A percentile compares a stretch with the other conserved stretches of the same genome.
phyloP scores from a whole-genome alignment of 1,140 invertebrate genomes.

The Antheraea mylitta region DNA sequence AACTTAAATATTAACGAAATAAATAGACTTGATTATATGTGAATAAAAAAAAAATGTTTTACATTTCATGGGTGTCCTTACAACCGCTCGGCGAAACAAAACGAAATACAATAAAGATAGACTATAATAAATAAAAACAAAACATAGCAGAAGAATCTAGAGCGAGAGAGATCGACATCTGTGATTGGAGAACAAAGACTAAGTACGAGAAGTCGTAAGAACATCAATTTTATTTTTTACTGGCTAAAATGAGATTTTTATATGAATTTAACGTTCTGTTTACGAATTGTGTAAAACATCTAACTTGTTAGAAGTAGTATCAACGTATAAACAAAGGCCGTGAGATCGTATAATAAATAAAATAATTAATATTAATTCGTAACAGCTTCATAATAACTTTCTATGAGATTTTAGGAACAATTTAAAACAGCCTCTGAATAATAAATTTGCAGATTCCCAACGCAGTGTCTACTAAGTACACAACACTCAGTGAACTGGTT shows the following conservation, averaged over 20 bases:
- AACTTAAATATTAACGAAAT: conserved; percentile 76
- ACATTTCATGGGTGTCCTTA: conserved; percentile 20
- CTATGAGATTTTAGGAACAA: conserved; percentile 3
- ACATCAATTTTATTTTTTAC: conserved; percentile 35
- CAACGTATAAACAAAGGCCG: conserved; percentile 2
- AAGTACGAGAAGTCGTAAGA: conserved; percentile 35
- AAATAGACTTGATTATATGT: conserved; percentile 48
- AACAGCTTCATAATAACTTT: conserved; percentile 4
- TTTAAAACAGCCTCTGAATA: conserved; percentile 3
- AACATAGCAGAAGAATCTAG: neutral
- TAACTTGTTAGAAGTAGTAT: neutral
- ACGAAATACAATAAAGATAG: conserved; percentile 3
- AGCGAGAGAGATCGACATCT: conserved; percentile 7
- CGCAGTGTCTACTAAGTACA: conserved; percentile 1
- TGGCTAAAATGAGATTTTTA: conserved; percentile 36
- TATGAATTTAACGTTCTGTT: neutral
- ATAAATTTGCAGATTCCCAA: neutral
- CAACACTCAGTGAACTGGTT: conserved; percentile 1
- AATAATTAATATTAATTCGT: neutral
- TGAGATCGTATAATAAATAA: conserved; percentile 3
- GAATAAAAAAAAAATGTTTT: conserved; percentile 5
- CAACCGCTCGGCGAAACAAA: conserved; percentile 7
- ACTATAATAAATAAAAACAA: neutral
- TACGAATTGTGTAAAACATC: neutral
- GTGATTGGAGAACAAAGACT: conserved; percentile 4